These are phyloP conservation scores for Tenodera sinensis DNA, from an alignment of 2,888 invertebrate species.

Conservation along the genomic window DNA sequence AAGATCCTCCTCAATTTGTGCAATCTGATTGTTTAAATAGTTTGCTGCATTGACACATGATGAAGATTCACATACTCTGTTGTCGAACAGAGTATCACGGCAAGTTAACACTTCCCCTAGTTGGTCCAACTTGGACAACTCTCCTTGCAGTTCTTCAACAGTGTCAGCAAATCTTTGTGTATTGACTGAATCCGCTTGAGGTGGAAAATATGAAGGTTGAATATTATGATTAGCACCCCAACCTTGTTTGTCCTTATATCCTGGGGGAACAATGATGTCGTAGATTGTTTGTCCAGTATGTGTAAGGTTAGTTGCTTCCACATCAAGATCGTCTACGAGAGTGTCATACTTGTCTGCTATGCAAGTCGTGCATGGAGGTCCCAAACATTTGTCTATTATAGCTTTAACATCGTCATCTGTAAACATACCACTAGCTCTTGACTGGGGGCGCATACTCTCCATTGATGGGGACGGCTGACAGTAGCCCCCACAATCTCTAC, in stretches of 20 bases:
- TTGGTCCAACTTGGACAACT: neutral
- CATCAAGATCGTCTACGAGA: neutral
- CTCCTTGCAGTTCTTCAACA: neutral
- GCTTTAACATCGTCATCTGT: neutral
- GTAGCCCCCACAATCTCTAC: no score
- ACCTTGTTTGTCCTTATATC: neutral
- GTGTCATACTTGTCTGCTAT: neutral
- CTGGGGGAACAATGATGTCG: neutral
- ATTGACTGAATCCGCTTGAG: neutral
- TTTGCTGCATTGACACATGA: neutral
- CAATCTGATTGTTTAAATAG: neutral
- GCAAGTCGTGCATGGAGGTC: neutral
- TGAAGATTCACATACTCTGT: neutral
- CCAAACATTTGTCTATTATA: neutral
- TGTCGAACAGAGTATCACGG: neutral
- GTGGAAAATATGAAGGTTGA: neutral
- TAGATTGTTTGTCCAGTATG: neutral
- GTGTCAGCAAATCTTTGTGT: neutral
- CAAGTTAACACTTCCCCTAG: neutral
- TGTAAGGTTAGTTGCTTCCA: neutral
- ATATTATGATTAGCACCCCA: neutral
- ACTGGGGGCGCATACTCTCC: neutral
- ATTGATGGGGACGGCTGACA: no score
- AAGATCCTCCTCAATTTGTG: neutral
- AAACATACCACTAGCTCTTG: neutral